Evolutionary conservation across 2,113 vertebrate genomes (phyloP).

Genomic region (Melospiza melodia): DNA sequence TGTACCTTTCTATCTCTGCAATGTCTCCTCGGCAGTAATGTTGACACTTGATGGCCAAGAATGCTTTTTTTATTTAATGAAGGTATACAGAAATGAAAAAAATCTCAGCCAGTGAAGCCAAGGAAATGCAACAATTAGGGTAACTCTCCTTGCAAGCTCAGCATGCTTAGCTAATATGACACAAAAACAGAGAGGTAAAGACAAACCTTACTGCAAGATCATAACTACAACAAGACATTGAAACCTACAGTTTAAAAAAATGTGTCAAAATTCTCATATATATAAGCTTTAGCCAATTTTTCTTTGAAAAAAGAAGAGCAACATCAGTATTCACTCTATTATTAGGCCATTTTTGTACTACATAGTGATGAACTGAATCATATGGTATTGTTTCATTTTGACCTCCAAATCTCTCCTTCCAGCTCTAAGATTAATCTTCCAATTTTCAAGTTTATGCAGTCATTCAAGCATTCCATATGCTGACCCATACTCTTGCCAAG

Average conservation of each 20-base stretch:
- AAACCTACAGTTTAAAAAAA: neutral
- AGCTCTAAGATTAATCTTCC: conserved; percentile 10
- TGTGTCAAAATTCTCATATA: neutral
- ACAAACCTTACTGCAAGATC: neutral
- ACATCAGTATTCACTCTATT: neutral
- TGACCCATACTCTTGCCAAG: neutral
- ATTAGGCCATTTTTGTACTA: neutral
- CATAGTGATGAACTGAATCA: neutral
- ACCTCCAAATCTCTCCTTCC: neutral
- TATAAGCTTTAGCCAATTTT: neutral
- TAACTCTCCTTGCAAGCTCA: neutral
- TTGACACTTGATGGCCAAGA: neutral
- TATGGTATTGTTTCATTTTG: neutral
- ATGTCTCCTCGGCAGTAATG: neutral
- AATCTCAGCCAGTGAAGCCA: neutral
- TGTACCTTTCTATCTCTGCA: neutral
- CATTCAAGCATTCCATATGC: neutral
- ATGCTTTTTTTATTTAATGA: neutral
- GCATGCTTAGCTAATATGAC: neutral
- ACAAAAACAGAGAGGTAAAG: neutral
- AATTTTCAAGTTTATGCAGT: neutral
- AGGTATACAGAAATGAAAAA: neutral
- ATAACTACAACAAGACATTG: neutral
- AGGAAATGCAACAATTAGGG: neutral
- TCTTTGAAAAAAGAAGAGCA: neutral